Conservation (phyloP, 2,888 invertebrate species). For the Platycnemis pennipes region DNA sequence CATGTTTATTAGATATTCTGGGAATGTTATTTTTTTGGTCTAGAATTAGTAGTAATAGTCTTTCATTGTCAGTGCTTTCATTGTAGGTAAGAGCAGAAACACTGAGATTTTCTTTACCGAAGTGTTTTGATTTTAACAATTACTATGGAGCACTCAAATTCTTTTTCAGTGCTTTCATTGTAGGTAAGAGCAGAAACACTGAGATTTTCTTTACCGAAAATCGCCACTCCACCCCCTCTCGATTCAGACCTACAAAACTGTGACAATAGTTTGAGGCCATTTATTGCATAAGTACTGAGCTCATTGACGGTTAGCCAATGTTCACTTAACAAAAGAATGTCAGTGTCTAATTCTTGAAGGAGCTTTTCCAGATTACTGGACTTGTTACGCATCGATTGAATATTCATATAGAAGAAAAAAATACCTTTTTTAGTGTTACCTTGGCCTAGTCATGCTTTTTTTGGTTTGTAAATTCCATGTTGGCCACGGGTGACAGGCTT, state of each 20-base stretch:
- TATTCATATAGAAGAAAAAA: not conserved
- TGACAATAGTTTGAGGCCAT: not conserved
- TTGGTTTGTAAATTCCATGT: not conserved
- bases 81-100: too few species aligned
- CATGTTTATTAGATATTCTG: too few species aligned
- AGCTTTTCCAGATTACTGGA: not conserved
- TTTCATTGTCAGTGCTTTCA: too few species aligned
- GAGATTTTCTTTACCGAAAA: not conserved
- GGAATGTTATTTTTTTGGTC: too few species aligned
- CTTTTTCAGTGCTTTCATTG: not conserved
- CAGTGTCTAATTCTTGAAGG: not conserved
- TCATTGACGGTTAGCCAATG: conserved; percentile 1
- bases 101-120: not conserved
- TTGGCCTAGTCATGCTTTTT: not conserved
- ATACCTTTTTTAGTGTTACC: not conserved
- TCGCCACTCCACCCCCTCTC: not conserved
- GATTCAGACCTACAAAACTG: not conserved
- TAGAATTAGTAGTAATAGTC: too few species aligned
- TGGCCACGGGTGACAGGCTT: not conserved
- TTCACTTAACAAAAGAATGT: not conserved
- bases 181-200: not conserved
- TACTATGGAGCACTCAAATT: not conserved
- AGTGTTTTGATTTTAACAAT: not conserved
- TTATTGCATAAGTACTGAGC: not conserved
- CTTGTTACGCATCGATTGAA: not conserved